Percentiles rank a stretch among this genome's conserved stretches.
These are phyloP conservation scores for Pholis gunnellus DNA, from an alignment of 2,113 vertebrate species.

Conservation along the genomic window DNA sequence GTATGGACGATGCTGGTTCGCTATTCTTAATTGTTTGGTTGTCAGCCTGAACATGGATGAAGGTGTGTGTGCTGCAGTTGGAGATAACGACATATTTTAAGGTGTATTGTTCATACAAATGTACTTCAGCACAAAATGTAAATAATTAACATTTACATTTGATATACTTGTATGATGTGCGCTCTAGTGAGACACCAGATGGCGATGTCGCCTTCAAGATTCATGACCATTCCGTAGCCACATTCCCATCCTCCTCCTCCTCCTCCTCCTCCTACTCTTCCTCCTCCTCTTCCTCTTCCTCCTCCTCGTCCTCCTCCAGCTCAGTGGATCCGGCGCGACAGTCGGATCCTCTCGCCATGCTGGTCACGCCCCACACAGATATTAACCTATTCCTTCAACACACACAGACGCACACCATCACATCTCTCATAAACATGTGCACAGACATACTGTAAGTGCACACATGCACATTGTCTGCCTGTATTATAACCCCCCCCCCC, in stretches of 20 bases:
- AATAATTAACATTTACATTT: not conserved
- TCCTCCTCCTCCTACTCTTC: conserved; percentile 26
- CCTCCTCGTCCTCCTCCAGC: conserved; percentile 46
- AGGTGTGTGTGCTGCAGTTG: not conserved
- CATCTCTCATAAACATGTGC: conserved; percentile 25
- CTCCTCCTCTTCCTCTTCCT: conserved; percentile 25
- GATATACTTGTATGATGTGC: not conserved
- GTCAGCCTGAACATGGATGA: conserved; percentile 22
- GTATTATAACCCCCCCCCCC: conserved; percentile 2
- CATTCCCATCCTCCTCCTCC: conserved; percentile 4
- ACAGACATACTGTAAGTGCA: not conserved
- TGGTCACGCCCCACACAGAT: conserved; percentile 79
- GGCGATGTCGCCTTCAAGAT: conserved; percentile 61
- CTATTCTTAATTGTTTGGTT: conserved; percentile 32
- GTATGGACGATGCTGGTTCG: conserved; percentile 20
- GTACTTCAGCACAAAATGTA: not conserved
- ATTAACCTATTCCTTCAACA: conserved; percentile 60
- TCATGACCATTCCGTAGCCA: conserved; percentile 40
- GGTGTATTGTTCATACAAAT: not conserved
- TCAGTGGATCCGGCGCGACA: conserved; percentile 65
- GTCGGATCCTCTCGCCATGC: conserved; percentile 77
- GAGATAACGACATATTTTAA: not conserved
- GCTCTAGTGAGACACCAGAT: conserved; percentile 54
- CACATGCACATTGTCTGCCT: not conserved
- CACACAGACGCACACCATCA: conserved; percentile 35